Evolutionary conservation across 2,797 vertebrate species (phyloP), one percentile per base, ranked within the genome.

Genomic region (Cossypha caffra): DNA sequence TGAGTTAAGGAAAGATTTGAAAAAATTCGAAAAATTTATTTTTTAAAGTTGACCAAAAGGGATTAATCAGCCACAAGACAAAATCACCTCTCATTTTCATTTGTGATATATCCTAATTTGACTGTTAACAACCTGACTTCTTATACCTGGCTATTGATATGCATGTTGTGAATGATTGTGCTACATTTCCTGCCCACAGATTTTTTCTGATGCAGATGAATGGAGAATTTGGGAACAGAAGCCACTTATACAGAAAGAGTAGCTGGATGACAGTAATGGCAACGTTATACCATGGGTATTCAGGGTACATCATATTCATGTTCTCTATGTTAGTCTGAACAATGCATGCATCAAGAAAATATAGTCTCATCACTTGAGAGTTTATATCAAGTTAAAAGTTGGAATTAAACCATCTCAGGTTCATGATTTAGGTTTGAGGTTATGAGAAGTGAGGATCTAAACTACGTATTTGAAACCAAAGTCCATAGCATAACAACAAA

Each of bases 171-270:
- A 80, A 89, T 54, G 11, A 69, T 26, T 87, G 38, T 78, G 31
- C 45, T 59, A 43, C 48, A 43, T 81, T 74, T 59, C 33, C 54
- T 69, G 31, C 50, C 50, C 37, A 72, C 33, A n/a, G 42, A 66
- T 9, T 83, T 79, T 88, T 95, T 40, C 52, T 63, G 71, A 51
- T 10, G 37, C 18, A 69, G 62, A 80, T 72, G 61, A 91, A 82
- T 52, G 11, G 31, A 82, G 43, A 64, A 81, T 52, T 47, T 63
- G 69, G 64, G 57, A 95, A 83, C 57, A 89, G 72, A 77, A 85
- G 13, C 29, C 43, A 85, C 80, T 78, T 80, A 67, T 28, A 57
- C 52, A 89, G 71, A 85, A 94, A 96, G 81, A 96, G 51, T 45
- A 75, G 7, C 66, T 69, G 19, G 73, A 81, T 92, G 48, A 86